Evolutionary conservation across 1,140 invertebrate species (phyloP).

Genomic region (Lycorma delicatula): DNA sequence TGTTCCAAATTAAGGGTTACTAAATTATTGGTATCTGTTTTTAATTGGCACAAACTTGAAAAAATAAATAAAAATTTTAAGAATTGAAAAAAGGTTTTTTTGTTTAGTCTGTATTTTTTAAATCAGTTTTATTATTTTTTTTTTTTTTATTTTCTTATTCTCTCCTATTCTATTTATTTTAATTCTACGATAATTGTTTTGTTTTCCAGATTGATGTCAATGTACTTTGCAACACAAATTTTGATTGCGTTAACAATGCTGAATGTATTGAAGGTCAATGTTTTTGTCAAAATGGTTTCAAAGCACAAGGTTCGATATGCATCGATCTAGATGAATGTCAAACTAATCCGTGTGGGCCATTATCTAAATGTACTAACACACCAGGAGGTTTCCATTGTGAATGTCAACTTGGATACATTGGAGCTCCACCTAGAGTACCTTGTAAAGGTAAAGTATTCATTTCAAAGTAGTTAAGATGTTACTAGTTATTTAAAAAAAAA

Average conservation of each 20-base stretch:
- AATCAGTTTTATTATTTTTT: not conserved
- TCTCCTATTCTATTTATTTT: slow-evolving; percentile 10
- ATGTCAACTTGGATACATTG: slow-evolving; percentile 77
- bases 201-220: slow-evolving; percentile 65
- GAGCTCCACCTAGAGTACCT: slow-evolving; percentile 63
- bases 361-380: slow-evolving; percentile 73
- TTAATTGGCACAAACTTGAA: no score
- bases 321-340: slow-evolving; percentile 76
- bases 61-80: no score
- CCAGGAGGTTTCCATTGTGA: slow-evolving; percentile 78
- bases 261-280: slow-evolving; percentile 83
- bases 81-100: no score
- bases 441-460: slow-evolving; percentile 78
- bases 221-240: slow-evolving; percentile 76
- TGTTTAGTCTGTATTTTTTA: not conserved
- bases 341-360: slow-evolving; percentile 66
- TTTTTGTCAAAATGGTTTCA: slow-evolving; percentile 82
- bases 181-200: slow-evolving; percentile 20
- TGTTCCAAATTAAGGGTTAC: no score
- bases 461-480: no score
- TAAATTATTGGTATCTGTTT: no score
- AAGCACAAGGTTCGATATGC: slow-evolving; percentile 66
- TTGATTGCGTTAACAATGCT: slow-evolving; percentile 86
- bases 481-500: no score
- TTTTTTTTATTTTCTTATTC: not conserved